Conservation (phyloP, 2,888 invertebrate genomes). For the Acleris sparsana region DNA sequence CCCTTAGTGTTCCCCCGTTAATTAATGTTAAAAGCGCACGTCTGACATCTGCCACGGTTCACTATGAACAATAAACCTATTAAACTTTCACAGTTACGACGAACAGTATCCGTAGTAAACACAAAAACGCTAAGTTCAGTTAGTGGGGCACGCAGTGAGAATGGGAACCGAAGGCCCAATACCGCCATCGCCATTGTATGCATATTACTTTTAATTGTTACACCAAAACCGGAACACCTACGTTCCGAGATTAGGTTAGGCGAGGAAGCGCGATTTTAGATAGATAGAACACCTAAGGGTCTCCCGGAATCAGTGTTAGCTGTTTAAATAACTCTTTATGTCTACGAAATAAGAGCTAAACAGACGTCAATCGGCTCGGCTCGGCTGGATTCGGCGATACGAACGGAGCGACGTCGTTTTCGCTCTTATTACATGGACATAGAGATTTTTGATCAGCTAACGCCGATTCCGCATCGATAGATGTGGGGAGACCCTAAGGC, state of each 20-base stretch:
- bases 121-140: slow-evolving; percentile 20
- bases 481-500: no score
- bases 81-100: slow-evolving; percentile 33
- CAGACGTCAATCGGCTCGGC: no score
- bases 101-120: slow-evolving; percentile 20
- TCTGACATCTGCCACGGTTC: not conserved
- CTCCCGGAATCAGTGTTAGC: no score
- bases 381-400: no score
- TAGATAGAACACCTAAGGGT: no score
- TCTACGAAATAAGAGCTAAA: no score
- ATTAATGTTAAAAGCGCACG: not conserved
- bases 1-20: no score
- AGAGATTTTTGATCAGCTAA: no score
- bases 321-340: no score
- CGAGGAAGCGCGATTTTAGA: slow-evolving; percentile 1
- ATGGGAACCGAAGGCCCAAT: slow-evolving; percentile 23
- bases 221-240: slow-evolving; percentile 34
- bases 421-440: no score
- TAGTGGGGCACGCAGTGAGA: slow-evolving; percentile 33
- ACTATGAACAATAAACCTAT: slow-evolving; percentile 30
- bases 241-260: slow-evolving; percentile 10
- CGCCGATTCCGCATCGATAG: no score
- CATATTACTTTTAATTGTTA: slow-evolving; percentile 33
- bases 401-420: no score
- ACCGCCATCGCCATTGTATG: slow-evolving; percentile 32